phyloP scores from a whole-genome alignment of 1,140 invertebrate species.

The Camponotus vicinus region DNA sequence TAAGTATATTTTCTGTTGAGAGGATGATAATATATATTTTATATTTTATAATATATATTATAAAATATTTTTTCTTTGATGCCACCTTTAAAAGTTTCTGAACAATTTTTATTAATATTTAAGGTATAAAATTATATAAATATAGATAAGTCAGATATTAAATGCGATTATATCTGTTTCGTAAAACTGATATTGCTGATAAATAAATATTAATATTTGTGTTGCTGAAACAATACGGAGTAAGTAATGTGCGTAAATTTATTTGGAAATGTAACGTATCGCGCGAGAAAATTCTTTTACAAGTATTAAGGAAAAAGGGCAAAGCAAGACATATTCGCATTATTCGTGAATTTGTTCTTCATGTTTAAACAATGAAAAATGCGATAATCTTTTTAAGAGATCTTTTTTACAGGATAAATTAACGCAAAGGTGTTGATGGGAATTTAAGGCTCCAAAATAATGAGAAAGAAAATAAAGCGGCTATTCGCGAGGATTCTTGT shows the following conservation, averaged over 20 bases:
- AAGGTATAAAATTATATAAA: not conserved
- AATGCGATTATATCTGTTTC: conserved; percentile 16
- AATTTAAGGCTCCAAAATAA: conserved; percentile 23
- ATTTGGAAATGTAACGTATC: not conserved
- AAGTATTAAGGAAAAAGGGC: not conserved
- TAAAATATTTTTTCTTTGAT: not conserved
- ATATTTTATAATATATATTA: too few relatives aligned
- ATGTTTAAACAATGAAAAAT: conserved; percentile 14
- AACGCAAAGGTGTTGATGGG: conserved; percentile 14
- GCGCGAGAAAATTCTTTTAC: not conserved
- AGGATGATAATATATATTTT: too few relatives aligned
- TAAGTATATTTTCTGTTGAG: too few relatives aligned
- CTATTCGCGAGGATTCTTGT: conserved; percentile 20
- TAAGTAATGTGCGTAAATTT: not conserved
- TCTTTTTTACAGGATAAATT: conserved; percentile 28
- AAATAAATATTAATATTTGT: not conserved
- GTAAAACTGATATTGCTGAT: not conserved
- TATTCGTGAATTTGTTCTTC: conserved; percentile 36
- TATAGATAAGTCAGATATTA: conserved; percentile 17
- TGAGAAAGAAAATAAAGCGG: conserved; percentile 46
- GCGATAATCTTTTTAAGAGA: conserved; percentile 14
- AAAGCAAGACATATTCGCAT: not conserved
- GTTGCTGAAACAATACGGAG: not conserved
- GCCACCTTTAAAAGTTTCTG: too few relatives aligned
- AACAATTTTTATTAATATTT: conserved; percentile 2